Percentiles rank a stretch among this genome's conserved stretches.
Evolutionary conservation across 2,888 invertebrate genomes (phyloP).

Genomic region (Coelinius sp.): DNA sequence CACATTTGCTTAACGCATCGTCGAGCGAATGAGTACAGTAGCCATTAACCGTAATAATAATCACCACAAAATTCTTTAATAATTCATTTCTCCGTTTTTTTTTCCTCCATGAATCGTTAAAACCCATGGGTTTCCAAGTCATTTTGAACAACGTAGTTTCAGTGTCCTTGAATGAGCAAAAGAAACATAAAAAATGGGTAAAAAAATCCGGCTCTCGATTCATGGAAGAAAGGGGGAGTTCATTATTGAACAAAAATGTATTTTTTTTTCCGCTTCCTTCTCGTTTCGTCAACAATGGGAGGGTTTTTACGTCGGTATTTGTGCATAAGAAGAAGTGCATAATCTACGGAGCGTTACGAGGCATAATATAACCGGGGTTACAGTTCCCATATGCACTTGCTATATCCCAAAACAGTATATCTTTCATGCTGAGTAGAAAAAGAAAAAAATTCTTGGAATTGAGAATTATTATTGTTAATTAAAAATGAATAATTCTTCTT

Average conservation of each 20-base stretch:
- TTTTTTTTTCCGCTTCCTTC: background rate
- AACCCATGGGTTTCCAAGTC: background rate
- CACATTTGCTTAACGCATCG: background rate
- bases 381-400: constrained; percentile 57
- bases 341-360: constrained; percentile 60
- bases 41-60: constrained; percentile 7
- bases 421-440: constrained; percentile 8
- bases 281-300: constrained; percentile 11
- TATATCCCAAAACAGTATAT: constrained; percentile 24
- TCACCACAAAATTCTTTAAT: background rate
- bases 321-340: constrained; percentile 53
- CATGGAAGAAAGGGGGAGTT: background rate
- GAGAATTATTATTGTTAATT: background rate
- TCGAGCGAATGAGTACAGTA: background rate
- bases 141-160: background rate
- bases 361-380: constrained; percentile 59
- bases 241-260: constrained; percentile 12
- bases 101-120: background rate
- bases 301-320: constrained; percentile 40
- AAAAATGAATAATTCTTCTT: no score
- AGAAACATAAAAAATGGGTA: background rate
- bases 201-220: background rate
- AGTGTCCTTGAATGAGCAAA: background rate
- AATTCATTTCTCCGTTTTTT: background rate
- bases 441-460: background rate